Evolutionary conservation across 2,888 invertebrate species (phyloP).

Genomic region (Hydropsyche betteni): DNA sequence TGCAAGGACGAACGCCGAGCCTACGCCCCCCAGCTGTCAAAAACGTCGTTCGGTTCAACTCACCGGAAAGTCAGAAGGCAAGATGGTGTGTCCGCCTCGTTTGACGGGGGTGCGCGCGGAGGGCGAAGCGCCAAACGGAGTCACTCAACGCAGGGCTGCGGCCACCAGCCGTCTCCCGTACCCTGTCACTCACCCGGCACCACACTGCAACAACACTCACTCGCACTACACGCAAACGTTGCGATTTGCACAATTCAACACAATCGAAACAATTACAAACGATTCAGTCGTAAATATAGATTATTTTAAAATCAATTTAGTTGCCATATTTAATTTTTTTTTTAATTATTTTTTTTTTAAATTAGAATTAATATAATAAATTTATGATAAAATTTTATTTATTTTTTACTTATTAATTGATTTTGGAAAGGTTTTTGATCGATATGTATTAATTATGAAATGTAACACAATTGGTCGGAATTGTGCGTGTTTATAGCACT

Average conservation of each 20-base stretch:
- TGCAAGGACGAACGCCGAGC: background rate
- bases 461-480: background rate
- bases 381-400: no score
- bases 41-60: no score
- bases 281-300: no score
- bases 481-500: background rate
- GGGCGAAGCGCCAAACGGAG: slow-evolving; percentile 1
- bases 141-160: background rate
- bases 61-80: background rate
- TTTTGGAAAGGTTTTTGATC: no score
- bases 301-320: no score
- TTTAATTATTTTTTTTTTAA: no score
- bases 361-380: no score
- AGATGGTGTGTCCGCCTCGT: background rate
- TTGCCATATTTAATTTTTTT: no score
- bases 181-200: background rate
- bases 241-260: background rate
- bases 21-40: background rate
- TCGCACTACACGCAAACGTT: background rate
- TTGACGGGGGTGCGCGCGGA: background rate
- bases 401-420: no score
- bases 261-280: no score
- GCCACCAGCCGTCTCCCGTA: background rate
- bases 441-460: no score
- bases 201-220: background rate